Conservation (phyloP, 2,113 vertebrate species). For the Albula goreensis region DNA sequence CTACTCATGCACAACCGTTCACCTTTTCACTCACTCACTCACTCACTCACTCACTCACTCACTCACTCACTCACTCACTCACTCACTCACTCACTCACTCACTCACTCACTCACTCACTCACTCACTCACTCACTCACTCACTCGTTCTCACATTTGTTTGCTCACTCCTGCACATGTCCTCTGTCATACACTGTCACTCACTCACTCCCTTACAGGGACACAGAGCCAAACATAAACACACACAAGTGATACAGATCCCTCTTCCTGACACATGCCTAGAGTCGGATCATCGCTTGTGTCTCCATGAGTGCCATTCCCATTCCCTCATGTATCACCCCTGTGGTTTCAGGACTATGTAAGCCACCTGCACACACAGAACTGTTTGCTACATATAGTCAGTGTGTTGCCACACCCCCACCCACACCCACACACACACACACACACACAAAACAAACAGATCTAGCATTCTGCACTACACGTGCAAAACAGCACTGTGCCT, state of each 20-base stretch:
- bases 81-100: constrained; percentile 13
- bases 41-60: constrained; percentile 31
- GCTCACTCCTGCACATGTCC: too few species aligned
- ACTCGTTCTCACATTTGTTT: not conserved
- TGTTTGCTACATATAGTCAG: constrained; percentile 55
- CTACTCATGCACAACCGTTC: constrained; percentile 11
- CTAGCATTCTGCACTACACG: not conserved
- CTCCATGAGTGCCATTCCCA: constrained; percentile 31
- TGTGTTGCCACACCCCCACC: constrained; percentile 55
- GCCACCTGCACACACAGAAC: constrained; percentile 32
- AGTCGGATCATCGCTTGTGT: constrained; percentile 14
- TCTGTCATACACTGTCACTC: not conserved
- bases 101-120: constrained; percentile 35
- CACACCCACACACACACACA: constrained; percentile 38
- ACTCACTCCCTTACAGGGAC: constrained; percentile 9
- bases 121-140: not conserved
- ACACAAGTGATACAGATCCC: not conserved
- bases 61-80: not conserved
- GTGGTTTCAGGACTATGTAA: not conserved
- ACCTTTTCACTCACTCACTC: constrained; percentile 27
- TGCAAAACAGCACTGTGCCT: not conserved
- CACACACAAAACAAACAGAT: constrained; percentile 5
- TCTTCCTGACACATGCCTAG: not conserved
- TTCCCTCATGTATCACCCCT: constrained; percentile 39
- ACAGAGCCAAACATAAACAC: constrained; percentile 12